phyloP scores from a whole-genome alignment of 2,888 invertebrate species.

The Nomada fucata region DNA sequence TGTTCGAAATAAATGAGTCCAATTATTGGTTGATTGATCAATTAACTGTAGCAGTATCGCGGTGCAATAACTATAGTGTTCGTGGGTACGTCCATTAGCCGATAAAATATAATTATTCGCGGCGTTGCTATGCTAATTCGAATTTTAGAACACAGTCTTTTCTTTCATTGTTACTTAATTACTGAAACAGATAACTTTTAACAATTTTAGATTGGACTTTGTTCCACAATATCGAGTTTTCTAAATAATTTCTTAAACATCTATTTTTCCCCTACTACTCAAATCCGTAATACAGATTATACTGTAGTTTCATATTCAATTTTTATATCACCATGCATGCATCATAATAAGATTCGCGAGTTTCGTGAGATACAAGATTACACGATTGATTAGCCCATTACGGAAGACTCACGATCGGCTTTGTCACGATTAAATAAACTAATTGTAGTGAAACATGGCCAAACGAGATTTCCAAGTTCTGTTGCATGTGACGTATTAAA shows the following conservation, averaged over 20 bases:
- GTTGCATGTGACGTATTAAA: conserved; percentile 43
- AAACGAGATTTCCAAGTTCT: conserved; percentile 41
- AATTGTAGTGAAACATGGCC: conserved; percentile 27
- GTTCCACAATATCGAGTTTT: too few species aligned
- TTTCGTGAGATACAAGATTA: background rate
- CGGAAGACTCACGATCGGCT: conserved; percentile 3
- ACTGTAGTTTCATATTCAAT: background rate
- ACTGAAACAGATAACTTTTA: too few species aligned
- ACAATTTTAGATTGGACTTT: too few species aligned
- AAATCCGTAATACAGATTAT: too few species aligned
- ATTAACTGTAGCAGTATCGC: conserved; percentile 4
- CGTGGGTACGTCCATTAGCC: background rate
- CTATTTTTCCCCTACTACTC: too few species aligned
- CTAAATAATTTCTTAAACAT: too few species aligned
- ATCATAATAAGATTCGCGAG: background rate
- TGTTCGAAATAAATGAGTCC: background rate
- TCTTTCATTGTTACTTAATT: too few species aligned
- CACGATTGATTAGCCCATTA: conserved; percentile 10
- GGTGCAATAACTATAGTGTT: background rate
- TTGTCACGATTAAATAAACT: conserved; percentile 52
- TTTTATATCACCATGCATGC: background rate
- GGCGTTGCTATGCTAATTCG: conserved; percentile 33
- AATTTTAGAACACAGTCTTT: background rate
- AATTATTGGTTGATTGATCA: background rate
- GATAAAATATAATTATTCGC: conserved; percentile 18